Base-by-base conservation (phyloP, 2,113 vertebrate genomes). In the Toxotes chatareus region DNA sequence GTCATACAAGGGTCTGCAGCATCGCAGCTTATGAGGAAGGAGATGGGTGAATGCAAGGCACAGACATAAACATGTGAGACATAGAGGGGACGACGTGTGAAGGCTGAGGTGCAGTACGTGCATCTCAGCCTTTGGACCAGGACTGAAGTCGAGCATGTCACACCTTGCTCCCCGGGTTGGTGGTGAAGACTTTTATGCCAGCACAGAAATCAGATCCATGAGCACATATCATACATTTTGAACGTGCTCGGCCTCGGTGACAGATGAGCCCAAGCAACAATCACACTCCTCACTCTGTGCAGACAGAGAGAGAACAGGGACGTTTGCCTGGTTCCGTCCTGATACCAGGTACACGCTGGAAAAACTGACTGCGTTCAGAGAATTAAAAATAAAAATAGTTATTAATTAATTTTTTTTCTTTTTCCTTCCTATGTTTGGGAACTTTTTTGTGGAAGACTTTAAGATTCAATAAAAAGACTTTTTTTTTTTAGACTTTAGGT, bases 1-100 rank as follows among this genome's bases (percentile, higher is more conserved):
- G 38, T 88, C 88, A 89, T 11, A 0, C 44, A 23, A 46, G 32
- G 17, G 63, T 70, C 81, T 66, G 85, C 62, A 70, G 70, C 73
- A 1, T 32, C 5, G 12, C 68, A 6, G 69, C 73, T 11, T 9
- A 17, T 9, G 32, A 17, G 59, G 82, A 61, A 63, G 55, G 75
- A 74, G 82, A 61, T 3, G 57, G 63, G 47, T 19, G 72, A 73
- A 31, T 13, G 71, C 2, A 10, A 66, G 70, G 34, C 56, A 55
- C 47, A 88, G 68, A 73, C 75, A 57, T 4, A 73, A 27, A 83
- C 64, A 76, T 1, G 13, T 0, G 64, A 68, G 62, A 46, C 23
- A 5, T 10, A 11, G n/a, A 51, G 55, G 3, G 38, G 42, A 21
- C 10, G 60, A 40, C 36, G 75, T 31, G 75, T 46, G 66, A 49